Evolutionary conservation across 2,797 vertebrate species (phyloP).

Genomic region (Benthosema pterotum): DNA sequence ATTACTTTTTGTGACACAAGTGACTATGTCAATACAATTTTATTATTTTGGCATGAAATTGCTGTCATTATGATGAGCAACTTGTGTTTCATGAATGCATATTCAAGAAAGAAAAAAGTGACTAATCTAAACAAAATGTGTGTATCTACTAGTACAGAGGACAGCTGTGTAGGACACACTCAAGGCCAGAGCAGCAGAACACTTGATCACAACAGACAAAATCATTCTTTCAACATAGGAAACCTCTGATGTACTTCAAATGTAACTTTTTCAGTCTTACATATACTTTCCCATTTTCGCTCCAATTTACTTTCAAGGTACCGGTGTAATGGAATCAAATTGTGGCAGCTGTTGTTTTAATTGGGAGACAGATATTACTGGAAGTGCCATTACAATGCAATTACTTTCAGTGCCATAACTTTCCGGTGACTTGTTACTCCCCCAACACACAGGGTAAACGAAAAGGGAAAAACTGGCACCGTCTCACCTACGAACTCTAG

Average conservation of each 20-base stretch:
- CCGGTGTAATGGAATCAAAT: conserved; percentile 50
- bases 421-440: conserved; percentile 58
- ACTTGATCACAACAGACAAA: conserved; percentile 35
- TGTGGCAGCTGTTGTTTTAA: conserved; percentile 52
- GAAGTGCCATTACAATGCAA: conserved; percentile 41
- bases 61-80: neutral
- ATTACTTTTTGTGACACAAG: neutral
- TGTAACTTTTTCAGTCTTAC: conserved; percentile 20
- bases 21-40: conserved; percentile 17
- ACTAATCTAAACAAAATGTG: conserved; percentile 23
- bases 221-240: conserved; percentile 27
- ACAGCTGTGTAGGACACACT: conserved; percentile 24
- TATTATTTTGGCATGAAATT: neutral
- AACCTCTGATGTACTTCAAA: conserved; percentile 38
- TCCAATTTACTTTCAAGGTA: conserved; percentile 43
- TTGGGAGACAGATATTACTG: conserved; percentile 30
- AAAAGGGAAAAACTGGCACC: conserved; percentile 67
- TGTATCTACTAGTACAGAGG: conserved; percentile 33
- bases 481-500: conserved; percentile 43
- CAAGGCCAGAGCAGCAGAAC: conserved; percentile 31
- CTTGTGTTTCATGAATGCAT: conserved; percentile 41
- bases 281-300: conserved; percentile 40
- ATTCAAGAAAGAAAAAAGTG: conserved; percentile 48
- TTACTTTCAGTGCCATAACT: conserved; percentile 29
- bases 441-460: conserved; percentile 63